Percentiles rank a stretch among this genome's conserved stretches.
Evolutionary conservation across 2,113 vertebrate species (phyloP).

Genomic region (Erythrolamprus reginae): DNA sequence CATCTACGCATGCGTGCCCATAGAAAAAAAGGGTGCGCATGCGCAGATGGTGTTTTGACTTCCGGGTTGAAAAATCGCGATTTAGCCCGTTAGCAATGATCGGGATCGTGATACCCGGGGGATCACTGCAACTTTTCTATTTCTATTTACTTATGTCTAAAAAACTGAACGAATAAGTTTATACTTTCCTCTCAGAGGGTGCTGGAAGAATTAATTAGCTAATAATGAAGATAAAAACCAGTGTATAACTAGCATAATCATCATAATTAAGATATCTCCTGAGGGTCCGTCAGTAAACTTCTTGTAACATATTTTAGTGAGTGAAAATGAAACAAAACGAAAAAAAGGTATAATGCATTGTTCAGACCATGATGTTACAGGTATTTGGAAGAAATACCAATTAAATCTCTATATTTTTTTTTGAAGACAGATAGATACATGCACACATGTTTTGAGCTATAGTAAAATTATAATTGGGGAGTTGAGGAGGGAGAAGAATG

Average conservation of each 20-base stretch:
- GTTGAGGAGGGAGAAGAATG: background rate
- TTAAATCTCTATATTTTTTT: background rate
- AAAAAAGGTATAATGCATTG: background rate
- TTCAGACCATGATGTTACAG: background rate
- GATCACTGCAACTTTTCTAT: too few species aligned
- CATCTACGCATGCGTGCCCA: too few species aligned
- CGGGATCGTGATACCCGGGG: too few species aligned
- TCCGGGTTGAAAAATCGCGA: too few species aligned
- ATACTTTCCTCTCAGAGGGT: conserved; percentile 4
- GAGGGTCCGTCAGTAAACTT: background rate
- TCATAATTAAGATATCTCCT: conserved; percentile 15
- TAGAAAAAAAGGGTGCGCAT: too few species aligned
- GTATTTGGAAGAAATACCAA: background rate
- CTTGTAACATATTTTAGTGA: background rate
- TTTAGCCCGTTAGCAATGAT: too few species aligned
- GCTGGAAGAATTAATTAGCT: background rate
- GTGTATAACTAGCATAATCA: conserved; percentile 20
- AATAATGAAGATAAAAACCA: conserved; percentile 32
- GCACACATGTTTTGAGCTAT: background rate
- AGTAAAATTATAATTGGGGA: background rate
- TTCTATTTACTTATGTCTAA: background rate
- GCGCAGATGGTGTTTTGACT: too few species aligned
- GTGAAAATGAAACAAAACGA: background rate
- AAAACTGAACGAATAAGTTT: background rate
- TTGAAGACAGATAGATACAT: background rate